Evolutionary conservation across 1,140 invertebrate species (phyloP).

Genomic region (Brachionus rubens): DNA sequence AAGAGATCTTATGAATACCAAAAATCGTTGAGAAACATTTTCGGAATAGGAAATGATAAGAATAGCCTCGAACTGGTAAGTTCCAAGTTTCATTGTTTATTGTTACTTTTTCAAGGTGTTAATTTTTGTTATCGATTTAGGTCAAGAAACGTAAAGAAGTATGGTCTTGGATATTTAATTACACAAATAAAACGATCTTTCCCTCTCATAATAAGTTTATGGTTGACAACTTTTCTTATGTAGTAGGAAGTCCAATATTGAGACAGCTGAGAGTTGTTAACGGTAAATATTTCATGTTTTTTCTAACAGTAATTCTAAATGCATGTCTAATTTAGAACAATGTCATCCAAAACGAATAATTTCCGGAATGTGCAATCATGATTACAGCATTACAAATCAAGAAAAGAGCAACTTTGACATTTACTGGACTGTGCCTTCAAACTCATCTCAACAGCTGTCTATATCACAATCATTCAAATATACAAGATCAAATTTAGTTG

Average conservation of each 20-base stretch:
- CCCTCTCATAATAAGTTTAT: slow-evolving; percentile 47
- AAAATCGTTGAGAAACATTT: not conserved
- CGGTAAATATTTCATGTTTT: not conserved
- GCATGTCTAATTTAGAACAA: too few relatives aligned
- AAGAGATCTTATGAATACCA: not conserved
- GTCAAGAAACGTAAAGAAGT: not conserved
- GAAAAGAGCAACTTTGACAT: slow-evolving; percentile 2
- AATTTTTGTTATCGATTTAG: too few relatives aligned
- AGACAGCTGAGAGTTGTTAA: slow-evolving; percentile 52
- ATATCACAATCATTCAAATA: too few relatives aligned
- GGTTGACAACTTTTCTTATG: slow-evolving; percentile 62
- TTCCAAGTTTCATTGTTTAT: too few relatives aligned
- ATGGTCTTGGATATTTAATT: not conserved
- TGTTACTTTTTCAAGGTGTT: too few relatives aligned
- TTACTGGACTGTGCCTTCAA: not conserved
- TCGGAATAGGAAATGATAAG: not conserved
- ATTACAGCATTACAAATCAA: slow-evolving; percentile 14
- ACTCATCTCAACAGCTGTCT: not conserved
- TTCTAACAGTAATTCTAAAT: not conserved
- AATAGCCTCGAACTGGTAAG: too few relatives aligned
- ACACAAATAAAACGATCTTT: not conserved
- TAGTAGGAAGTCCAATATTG: slow-evolving; percentile 64
- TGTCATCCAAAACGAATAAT: too few relatives aligned
- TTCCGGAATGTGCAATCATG: not conserved
- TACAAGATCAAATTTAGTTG: slow-evolving; percentile 50